Conservation (phyloP, 37 sponge, comb jelly and placozoan species). For the Halichondria panicea region DNA sequence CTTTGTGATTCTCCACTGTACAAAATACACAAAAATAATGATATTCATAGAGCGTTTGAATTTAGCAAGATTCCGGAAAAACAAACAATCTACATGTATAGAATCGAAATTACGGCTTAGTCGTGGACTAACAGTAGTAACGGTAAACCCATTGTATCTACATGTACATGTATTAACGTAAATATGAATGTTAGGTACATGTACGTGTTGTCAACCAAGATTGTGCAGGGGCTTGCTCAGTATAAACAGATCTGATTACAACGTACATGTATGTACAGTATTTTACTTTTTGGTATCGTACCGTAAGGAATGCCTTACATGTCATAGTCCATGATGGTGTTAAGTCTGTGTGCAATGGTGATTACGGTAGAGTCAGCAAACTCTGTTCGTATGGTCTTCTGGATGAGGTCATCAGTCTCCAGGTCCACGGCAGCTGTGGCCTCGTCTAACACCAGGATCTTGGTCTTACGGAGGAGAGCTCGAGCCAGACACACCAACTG, state of each 20-base stretch:
- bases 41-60: too few species aligned
- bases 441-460: conserved; percentile 93
- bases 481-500: conserved; percentile 95
- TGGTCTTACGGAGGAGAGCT: conserved; percentile 90
- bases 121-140: too few species aligned
- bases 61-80: too few species aligned
- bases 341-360: conserved; percentile 95
- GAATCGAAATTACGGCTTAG: too few species aligned
- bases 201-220: too few species aligned
- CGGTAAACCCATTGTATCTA: too few species aligned
- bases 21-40: too few species aligned
- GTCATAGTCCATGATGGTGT: conserved; percentile 93
- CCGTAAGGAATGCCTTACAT: not conserved
- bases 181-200: too few species aligned
- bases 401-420: conserved; percentile 95
- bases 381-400: conserved; percentile 84
- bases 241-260: not conserved
- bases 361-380: conserved; percentile 89
- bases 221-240: too few species aligned
- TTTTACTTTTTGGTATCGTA: not conserved
- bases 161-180: too few species aligned
- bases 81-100: too few species aligned
- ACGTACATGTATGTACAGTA: not conserved
- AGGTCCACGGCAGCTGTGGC: conserved; percentile 98
- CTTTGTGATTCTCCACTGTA: too few species aligned